A percentile compares a stretch with the other conserved stretches of the same genome.
These are phyloP conservation scores for Sisyra nigra DNA, from an alignment of 2,888 invertebrate species.

Conservation along the genomic window DNA sequence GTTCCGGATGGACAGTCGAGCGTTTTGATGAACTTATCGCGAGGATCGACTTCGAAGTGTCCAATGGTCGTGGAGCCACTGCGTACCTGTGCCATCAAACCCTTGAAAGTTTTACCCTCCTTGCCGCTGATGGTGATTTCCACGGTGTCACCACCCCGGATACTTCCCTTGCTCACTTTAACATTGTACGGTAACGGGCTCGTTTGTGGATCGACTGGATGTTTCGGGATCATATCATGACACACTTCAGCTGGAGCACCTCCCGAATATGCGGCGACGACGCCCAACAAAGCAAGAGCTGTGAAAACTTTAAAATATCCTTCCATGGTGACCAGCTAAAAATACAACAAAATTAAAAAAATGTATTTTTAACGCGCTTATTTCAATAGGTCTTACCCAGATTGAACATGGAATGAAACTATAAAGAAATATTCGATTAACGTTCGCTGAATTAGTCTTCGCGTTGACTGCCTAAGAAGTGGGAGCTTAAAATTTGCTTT, in stretches of 20 bases:
- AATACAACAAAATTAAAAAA: neutral
- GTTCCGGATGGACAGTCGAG: conserved; percentile 34
- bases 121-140: conserved; percentile 36
- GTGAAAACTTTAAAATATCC: conserved; percentile 1
- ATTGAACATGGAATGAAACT: neutral
- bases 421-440: neutral
- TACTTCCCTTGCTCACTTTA: conserved; percentile 17
- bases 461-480: too few species aligned
- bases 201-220: conserved; percentile 40
- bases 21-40: conserved; percentile 33
- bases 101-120: conserved; percentile 36
- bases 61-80: conserved; percentile 42
- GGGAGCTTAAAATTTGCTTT: too few species aligned
- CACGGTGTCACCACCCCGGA: conserved; percentile 31
- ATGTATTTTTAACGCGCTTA: neutral
- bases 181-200: conserved; percentile 38
- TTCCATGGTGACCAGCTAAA: conserved; percentile 3
- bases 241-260: conserved; percentile 50
- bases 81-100: conserved; percentile 50
- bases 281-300: conserved; percentile 14
- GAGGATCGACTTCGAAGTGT: conserved; percentile 35
- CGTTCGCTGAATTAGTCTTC: too few species aligned
- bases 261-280: conserved; percentile 32
- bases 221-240: conserved; percentile 49
- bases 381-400: neutral